Base-by-base conservation (phyloP, 2,888 invertebrate genomes). In the Mantis religiosa region DNA sequence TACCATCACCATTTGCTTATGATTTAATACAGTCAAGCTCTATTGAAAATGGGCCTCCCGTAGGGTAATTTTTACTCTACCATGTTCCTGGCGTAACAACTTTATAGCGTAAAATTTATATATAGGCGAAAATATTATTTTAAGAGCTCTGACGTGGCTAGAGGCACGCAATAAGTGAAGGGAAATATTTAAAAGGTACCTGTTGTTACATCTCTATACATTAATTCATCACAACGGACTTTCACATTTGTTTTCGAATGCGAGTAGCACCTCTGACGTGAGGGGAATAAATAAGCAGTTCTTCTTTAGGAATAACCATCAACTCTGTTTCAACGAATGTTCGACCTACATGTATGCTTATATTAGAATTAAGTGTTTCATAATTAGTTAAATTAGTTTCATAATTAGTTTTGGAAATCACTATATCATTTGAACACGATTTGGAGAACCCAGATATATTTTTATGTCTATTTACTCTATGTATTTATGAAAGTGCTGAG, bases 31-130 rank as follows among this genome's bases (percentile, higher is more conserved):
- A 87, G 34, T 87, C 87, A 30, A 87, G 3, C 30, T 27, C 34
- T 82, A 87, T 82, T 87, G 87, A 87, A 87, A 87, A 41, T 87
- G 82, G 87, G 34, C 87, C 87, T 87, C 82, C 82, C 34, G 81
- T 87, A 27, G 82, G 54, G 54, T 71, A 71, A 71, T 71, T 71
- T 71, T 71, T 71, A 71, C 54, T 71, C 20, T 71, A 71, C 54
- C 25, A 20, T 71, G 54, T 71, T 71, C 54, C 54, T 20, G 54
- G 25, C 25, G 54, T 71, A 71, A 71, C 54, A 71, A 71, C 54
- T 71, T 71, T 71, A 71, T 71, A 71, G 54, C 20, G 54, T 71
- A 71, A 20, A 41, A 71, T 71, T 71, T 71, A 71, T 71, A 71
- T 71, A 71, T 71, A 71, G 54, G 20, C 25, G 54, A 71, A 71